Evolutionary conservation across 37 sponge, comb jelly and placozoan genomes (phyloP).

Genomic region (Ianthella basta): DNA sequence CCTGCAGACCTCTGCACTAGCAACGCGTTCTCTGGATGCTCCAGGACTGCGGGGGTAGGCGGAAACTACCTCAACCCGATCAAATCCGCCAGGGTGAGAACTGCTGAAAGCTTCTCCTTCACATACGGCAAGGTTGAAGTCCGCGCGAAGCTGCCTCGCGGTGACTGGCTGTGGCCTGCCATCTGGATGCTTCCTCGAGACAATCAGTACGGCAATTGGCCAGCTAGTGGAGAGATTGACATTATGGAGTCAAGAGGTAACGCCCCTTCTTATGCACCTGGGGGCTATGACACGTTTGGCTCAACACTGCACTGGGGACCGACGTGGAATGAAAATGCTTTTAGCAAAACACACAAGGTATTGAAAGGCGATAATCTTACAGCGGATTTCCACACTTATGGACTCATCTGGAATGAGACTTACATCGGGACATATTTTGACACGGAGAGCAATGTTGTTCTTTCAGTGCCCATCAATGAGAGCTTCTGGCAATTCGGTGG

Average conservation of each 20-base stretch:
- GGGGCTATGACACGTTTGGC: constrained; percentile 63
- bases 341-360: constrained; percentile 9
- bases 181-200: constrained; percentile 73
- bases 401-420: constrained; percentile 78
- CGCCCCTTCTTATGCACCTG: constrained; percentile 61
- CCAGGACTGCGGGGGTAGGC: constrained; percentile 53
- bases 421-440: constrained; percentile 80
- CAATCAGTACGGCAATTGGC: constrained; percentile 81
- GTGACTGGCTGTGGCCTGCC: constrained; percentile 82
- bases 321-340: constrained; percentile 35
- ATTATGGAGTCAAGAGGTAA: constrained; percentile 84
- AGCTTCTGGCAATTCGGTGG: constrained; percentile 68
- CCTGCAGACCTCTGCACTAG: constrained; percentile 75
- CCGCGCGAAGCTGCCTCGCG: constrained; percentile 60
- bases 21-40: constrained; percentile 64
- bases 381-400: constrained; percentile 66
- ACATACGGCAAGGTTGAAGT: constrained; percentile 73
- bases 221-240: constrained; percentile 83
- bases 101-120: constrained; percentile 70
- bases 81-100: constrained; percentile 65
- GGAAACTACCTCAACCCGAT: constrained; percentile 83
- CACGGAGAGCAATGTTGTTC: constrained; percentile 47
- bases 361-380: constrained; percentile 33
- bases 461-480: constrained; percentile 45
- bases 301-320: constrained; percentile 77